A percentile compares a stretch with the other conserved stretches of the same genome.
These are phyloP conservation scores for Sebastes umbrosus DNA, from an alignment of 2,797 vertebrate species.

Conservation along the genomic window DNA sequence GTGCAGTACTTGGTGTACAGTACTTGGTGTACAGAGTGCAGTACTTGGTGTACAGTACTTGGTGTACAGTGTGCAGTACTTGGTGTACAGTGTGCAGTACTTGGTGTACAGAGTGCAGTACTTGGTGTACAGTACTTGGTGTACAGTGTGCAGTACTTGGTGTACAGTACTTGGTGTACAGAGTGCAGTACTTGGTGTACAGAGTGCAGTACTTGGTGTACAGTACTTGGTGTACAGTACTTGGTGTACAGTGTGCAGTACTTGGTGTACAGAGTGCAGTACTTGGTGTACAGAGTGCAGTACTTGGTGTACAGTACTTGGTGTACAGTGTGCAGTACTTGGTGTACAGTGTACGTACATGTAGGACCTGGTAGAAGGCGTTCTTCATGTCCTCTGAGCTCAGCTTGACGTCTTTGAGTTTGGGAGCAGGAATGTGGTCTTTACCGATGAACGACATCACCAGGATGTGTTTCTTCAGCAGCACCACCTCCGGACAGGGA, in stretches of 20 bases:
- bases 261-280: too few species aligned
- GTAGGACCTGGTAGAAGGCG: conserved; percentile 89
- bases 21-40: too few species aligned
- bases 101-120: too few species aligned
- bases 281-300: background rate
- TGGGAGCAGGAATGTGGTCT: conserved; percentile 93
- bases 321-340: too few species aligned
- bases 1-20: background rate
- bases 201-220: too few species aligned
- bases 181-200: background rate
- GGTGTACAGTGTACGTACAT: conserved; percentile 77
- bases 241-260: too few species aligned
- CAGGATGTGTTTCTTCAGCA: conserved; percentile 94
- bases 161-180: fast-evolving
- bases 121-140: too few species aligned
- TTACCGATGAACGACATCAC: conserved; percentile 98
- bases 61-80: too few species aligned
- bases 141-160: fast-evolving
- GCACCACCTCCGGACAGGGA: conserved; percentile 91
- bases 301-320: too few species aligned
- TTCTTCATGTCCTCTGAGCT: conserved; percentile 87
- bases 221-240: too few species aligned
- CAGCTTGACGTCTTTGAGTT: conserved; percentile 91
- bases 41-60: too few species aligned
- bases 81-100: too few species aligned